These are phyloP conservation scores for Amphiura filiformis DNA, from an alignment of 35 echinoderm and acorn worm species.

Conservation along the genomic window DNA sequence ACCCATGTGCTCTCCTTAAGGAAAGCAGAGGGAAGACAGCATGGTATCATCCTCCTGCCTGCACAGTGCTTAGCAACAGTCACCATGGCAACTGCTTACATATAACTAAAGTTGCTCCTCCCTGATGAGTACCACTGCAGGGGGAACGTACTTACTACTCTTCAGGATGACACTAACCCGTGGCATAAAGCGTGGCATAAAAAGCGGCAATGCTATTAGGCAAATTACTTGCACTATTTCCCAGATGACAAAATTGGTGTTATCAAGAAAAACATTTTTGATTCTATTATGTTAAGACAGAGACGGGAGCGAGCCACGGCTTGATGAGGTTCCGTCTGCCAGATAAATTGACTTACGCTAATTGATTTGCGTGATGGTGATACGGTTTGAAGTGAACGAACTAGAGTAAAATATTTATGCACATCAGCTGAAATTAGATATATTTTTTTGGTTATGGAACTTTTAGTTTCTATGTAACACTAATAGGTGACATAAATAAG, in stretches of 20 bases:
- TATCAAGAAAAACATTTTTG: neutral
- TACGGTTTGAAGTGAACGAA: no score
- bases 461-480: no score
- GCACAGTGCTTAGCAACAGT: conserved; percentile 1
- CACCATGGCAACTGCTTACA: conserved; percentile 22
- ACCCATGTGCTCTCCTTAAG: no score
- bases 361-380: neutral
- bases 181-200: neutral
- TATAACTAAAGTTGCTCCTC: conserved; percentile 3
- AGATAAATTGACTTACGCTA: neutral
- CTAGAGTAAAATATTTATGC: no score
- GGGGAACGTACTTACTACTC: conserved; percentile 7
- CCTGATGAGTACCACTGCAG: conserved; percentile 4
- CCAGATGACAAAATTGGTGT: neutral
- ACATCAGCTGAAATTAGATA: no score
- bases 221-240: neutral
- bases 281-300: neutral
- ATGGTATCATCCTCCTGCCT: conserved; percentile 20
- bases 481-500: no score
- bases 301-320: neutral
- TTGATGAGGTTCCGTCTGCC: neutral
- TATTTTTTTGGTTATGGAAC: no score
- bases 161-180: neutral
- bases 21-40: neutral
- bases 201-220: conserved; percentile 3